Percentiles rank a stretch among this genome's conserved stretches.
phyloP scores from a whole-genome alignment of 2,888 invertebrate genomes.

The Kryphioiulus occultus region DNA sequence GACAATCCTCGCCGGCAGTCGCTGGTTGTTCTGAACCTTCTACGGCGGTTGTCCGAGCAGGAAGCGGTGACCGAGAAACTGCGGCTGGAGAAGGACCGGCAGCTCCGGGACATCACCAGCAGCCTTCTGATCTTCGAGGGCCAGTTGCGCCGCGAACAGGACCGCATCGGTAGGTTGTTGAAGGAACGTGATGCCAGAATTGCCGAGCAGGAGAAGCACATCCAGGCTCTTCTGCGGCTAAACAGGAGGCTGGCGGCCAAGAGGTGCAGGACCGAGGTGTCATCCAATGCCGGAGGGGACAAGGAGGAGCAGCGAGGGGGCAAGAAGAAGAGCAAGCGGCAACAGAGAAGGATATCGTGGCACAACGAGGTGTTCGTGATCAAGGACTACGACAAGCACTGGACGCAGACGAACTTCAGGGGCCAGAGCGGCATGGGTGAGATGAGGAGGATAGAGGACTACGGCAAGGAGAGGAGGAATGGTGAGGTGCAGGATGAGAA shows the following conservation, averaged over 20 bases:
- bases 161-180: conserved; percentile 73
- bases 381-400: conserved; percentile 35
- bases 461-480: background rate
- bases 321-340: background rate
- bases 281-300: background rate
- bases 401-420: background rate
- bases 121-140: conserved; percentile 77
- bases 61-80: conserved; percentile 43
- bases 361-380: conserved; percentile 39
- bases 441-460: background rate
- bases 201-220: conserved; percentile 49
- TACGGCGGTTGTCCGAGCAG: conserved; percentile 48
- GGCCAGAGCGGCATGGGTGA: background rate
- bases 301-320: conserved; percentile 29
- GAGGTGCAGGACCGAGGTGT: background rate
- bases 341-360: conserved; percentile 45
- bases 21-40: conserved; percentile 39
- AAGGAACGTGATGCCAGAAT: conserved; percentile 70
- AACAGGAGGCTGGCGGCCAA: conserved; percentile 51
- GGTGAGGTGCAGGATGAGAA: background rate
- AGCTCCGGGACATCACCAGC: conserved; percentile 74
- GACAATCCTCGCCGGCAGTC: conserved; percentile 43
- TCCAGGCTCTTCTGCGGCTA: conserved; percentile 48
- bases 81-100: conserved; percentile 68
- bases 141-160: conserved; percentile 75